Evolutionary conservation across 2,888 invertebrate genomes (phyloP).

Genomic region (Clitarchus hookeri): DNA sequence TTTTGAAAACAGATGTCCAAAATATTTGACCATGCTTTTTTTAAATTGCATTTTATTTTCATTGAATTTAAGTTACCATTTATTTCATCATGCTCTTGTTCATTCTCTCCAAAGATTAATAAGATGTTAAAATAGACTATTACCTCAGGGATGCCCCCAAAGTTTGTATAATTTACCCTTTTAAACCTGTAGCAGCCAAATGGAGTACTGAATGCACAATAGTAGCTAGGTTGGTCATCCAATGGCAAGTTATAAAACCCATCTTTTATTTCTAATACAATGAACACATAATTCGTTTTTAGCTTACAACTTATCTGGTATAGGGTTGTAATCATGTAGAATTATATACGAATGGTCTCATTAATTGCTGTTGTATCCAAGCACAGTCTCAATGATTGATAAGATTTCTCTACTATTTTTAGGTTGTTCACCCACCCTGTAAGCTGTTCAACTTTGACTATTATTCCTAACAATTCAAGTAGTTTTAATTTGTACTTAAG

Average conservation of each 20-base stretch:
- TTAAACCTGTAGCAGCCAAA: no score
- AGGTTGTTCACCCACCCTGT: not conserved
- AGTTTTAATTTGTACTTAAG: no score
- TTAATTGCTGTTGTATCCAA: not conserved
- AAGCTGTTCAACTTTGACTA: not conserved
- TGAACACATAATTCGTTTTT: not conserved
- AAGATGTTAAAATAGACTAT: not conserved
- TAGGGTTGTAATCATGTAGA: not conserved
- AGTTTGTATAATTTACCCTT: not conserved
- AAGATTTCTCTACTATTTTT: not conserved
- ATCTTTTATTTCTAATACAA: not conserved
- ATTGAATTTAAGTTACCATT: not conserved
- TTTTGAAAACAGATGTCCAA: not conserved
- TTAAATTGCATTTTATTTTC: constrained; percentile 3
- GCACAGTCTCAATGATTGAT: not conserved
- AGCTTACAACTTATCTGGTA: not conserved
- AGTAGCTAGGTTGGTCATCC: not conserved
- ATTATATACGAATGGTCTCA: not conserved
- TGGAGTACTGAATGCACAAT: not conserved
- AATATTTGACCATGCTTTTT: not conserved
- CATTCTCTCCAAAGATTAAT: not conserved
- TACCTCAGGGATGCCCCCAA: not conserved
- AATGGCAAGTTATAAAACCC: not conserved
- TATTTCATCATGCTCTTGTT: not conserved
- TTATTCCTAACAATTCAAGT: no score